phyloP scores from a whole-genome alignment of 2,797 vertebrate genomes.

The Myoxocephalus aenaeus region DNA sequence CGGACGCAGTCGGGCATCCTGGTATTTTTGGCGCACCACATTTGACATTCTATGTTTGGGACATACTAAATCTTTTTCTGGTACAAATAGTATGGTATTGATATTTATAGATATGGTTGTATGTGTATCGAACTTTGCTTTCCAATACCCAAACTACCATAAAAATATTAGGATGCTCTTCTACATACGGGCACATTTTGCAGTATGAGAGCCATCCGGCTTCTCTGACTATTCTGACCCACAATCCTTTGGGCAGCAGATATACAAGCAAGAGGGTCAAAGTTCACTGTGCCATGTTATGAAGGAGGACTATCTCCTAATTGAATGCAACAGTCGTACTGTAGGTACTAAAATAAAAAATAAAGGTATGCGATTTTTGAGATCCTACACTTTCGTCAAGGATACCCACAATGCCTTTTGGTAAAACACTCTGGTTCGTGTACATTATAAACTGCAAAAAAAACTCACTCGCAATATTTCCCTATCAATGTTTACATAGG shows the following conservation, averaged over 20 bases:
- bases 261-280: neutral
- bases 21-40: too few relatives aligned
- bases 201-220: too few relatives aligned
- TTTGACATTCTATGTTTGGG: neutral
- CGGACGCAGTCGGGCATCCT: too few relatives aligned
- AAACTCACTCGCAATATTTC: neutral
- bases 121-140: neutral
- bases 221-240: too few relatives aligned
- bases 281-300: neutral
- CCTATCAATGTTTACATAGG: neutral
- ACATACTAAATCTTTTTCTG: neutral
- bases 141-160: neutral
- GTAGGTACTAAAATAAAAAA: neutral
- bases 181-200: too few relatives aligned
- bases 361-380: neutral
- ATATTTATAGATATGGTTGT: neutral
- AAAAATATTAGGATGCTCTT: neutral
- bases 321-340: neutral
- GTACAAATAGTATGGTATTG: neutral
- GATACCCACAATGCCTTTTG: constrained; percentile 1
- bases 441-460: too few relatives aligned
- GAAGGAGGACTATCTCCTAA: neutral
- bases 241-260: neutral
- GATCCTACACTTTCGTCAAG: neutral
- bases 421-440: neutral